These are phyloP conservation scores for Ectemnius cavifrons DNA, from an alignment of 2,888 invertebrate genomes.

Conservation along the genomic window DNA sequence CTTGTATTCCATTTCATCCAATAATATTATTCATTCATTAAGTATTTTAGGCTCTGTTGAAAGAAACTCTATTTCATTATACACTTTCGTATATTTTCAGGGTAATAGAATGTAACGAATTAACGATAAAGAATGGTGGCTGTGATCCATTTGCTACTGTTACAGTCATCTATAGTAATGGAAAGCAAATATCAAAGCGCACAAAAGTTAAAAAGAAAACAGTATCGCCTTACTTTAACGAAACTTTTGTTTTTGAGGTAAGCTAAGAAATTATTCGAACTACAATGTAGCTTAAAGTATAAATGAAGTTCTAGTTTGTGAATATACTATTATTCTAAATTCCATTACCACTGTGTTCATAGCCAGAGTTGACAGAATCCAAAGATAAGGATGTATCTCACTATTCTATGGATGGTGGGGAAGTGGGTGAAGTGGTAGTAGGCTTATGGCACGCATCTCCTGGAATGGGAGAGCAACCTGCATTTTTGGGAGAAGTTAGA, in stretches of 20 bases:
- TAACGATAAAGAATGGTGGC: conserved; percentile 92
- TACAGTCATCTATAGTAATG: conserved; percentile 89
- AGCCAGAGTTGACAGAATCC: conserved; percentile 72
- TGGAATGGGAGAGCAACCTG: conserved; percentile 87
- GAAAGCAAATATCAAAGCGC: conserved; percentile 87
- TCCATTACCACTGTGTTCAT: conserved; percentile 14
- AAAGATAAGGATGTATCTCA: conserved; percentile 75
- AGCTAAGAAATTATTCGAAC: conserved; percentile 12
- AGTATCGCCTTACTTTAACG: conserved; percentile 92
- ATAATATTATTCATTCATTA: background rate
- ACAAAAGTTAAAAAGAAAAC: conserved; percentile 95
- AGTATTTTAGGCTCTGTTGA: background rate
- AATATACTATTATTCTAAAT: no score
- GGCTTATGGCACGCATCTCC: conserved; percentile 92
- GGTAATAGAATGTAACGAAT: conserved; percentile 91
- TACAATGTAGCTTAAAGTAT: background rate
- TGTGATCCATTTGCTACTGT: conserved; percentile 95
- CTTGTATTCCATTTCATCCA: background rate
- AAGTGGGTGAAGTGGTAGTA: conserved; percentile 89
- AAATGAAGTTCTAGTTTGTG: no score
- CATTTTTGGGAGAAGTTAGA: conserved; percentile 93
- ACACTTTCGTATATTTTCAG: conserved; percentile 72
- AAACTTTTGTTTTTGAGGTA: conserved; percentile 89
- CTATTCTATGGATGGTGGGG: conserved; percentile 81
- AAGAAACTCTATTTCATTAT: background rate